phyloP scores from a whole-genome alignment of 2,888 invertebrate species.

The Drosophila mercatorum region DNA sequence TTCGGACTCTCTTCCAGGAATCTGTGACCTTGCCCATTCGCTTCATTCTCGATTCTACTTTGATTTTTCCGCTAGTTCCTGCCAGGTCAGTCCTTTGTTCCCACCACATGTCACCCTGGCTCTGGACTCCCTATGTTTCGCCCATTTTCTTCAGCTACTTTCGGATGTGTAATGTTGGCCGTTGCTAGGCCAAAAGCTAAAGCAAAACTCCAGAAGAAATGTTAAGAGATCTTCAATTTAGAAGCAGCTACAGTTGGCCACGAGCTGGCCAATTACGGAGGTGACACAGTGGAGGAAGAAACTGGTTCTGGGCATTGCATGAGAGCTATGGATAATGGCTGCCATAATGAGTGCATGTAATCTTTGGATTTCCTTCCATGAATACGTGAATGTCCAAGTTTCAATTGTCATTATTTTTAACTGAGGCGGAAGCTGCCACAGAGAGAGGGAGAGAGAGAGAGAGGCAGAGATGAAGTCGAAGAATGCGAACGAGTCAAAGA shows the following conservation, averaged over 20 bases:
- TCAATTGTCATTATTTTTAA: conserved; percentile 77
- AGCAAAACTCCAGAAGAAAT: not conserved
- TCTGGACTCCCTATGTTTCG: no score
- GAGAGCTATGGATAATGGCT: conserved; percentile 41
- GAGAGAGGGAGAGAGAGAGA: not conserved
- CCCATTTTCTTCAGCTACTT: not conserved
- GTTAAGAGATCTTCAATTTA: not conserved
- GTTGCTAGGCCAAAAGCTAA: not conserved
- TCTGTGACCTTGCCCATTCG: not conserved
- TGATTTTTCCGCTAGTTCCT: not conserved
- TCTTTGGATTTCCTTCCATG: conserved; percentile 52
- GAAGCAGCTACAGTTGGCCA: not conserved
- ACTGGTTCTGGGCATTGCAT: conserved; percentile 20
- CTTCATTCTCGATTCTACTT: not conserved
- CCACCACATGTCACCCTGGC: not conserved
- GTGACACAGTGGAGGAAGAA: conserved; percentile 12
- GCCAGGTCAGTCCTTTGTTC: not conserved
- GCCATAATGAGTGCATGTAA: conserved; percentile 56
- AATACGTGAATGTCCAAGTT: conserved; percentile 52
- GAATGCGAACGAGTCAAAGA: conserved; percentile 46
- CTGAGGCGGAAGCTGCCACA: conserved; percentile 72
- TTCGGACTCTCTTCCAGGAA: no score
- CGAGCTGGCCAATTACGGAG: conserved; percentile 6
- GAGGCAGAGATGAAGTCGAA: conserved; percentile 6
- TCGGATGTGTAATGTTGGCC: not conserved